A percentile compares a stretch with the other conserved stretches of the same genome.
Evolutionary conservation across 2,113 vertebrate species (phyloP).

Genomic region (Sterrhoptilus dennistouni): DNA sequence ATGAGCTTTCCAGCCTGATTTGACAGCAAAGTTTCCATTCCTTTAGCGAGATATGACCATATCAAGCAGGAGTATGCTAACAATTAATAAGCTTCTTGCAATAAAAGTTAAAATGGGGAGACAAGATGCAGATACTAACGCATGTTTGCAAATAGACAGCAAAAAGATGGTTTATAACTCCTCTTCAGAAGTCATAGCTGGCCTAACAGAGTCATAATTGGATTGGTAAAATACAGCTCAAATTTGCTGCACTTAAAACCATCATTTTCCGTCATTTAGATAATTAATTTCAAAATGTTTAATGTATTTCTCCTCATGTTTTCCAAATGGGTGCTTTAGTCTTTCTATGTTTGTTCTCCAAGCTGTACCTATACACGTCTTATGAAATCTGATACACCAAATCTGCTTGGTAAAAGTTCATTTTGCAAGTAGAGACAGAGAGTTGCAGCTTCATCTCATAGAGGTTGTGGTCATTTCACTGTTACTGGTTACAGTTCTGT

Average conservation of each 20-base stretch:
- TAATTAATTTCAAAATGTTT: not conserved
- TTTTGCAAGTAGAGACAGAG: not conserved
- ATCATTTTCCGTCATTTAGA: not conserved
- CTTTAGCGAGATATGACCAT: not conserved
- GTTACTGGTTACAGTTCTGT: conserved; percentile 66
- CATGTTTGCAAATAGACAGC: not conserved
- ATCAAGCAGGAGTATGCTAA: not conserved
- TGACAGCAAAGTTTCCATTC: not conserved
- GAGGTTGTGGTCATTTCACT: not conserved
- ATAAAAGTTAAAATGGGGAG: not conserved
- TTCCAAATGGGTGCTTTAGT: not conserved
- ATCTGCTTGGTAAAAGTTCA: not conserved
- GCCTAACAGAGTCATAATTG: not conserved
- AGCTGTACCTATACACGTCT: not conserved
- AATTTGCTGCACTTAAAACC: not conserved
- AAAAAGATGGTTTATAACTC: not conserved
- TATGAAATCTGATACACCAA: not conserved
- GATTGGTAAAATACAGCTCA: not conserved
- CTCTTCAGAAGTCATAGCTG: not conserved
- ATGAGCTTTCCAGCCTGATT: not conserved
- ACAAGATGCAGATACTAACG: not conserved
- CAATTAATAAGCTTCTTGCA: not conserved
- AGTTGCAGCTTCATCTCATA: not conserved
- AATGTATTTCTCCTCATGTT: not conserved
- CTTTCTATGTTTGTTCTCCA: not conserved